A percentile compares a stretch with the other conserved stretches of the same genome.
These are phyloP conservation scores for Pelodytes ibericus DNA, from an alignment of 2,797 vertebrate species.

Conservation along the genomic window DNA sequence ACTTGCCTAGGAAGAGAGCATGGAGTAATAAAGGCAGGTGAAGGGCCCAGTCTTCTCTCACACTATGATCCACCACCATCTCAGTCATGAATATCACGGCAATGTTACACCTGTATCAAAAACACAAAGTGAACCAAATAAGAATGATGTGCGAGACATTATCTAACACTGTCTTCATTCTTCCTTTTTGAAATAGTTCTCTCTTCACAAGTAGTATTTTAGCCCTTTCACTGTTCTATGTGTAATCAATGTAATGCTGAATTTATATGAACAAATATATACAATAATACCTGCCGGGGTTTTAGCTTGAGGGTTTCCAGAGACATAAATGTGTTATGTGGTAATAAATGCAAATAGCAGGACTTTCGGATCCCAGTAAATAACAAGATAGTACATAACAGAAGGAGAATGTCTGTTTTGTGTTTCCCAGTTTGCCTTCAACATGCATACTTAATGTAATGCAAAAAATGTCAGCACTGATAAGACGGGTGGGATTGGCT, in stretches of 20 bases:
- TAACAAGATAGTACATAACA: neutral
- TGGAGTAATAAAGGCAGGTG: conserved; percentile 93
- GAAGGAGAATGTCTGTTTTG: conserved; percentile 22
- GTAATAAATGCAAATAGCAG: neutral
- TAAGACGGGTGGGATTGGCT: conserved; percentile 24
- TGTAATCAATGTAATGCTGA: too few species aligned
- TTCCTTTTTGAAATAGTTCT: too few species aligned
- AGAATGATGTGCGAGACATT: too few species aligned
- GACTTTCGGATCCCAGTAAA: neutral
- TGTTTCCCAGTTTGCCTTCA: conserved; percentile 28
- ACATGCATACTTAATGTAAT: conserved; percentile 31
- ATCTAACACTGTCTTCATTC: too few species aligned
- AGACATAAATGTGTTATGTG: too few species aligned
- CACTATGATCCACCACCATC: conserved; percentile 98
- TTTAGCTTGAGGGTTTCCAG: neutral
- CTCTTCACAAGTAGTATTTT: too few species aligned
- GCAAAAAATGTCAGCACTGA: conserved; percentile 49
- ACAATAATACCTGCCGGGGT: neutral
- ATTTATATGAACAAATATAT: too few species aligned
- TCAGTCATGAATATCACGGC: conserved; percentile 99
- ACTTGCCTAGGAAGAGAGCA: conserved; percentile 92
- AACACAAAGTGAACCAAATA: too few species aligned
- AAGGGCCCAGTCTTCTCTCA: conserved; percentile 97
- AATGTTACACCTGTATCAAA: conserved; percentile 96
- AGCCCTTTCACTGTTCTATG: too few species aligned